Conservation (phyloP, 2,888 invertebrate genomes). For the Lasiommata megera region DNA sequence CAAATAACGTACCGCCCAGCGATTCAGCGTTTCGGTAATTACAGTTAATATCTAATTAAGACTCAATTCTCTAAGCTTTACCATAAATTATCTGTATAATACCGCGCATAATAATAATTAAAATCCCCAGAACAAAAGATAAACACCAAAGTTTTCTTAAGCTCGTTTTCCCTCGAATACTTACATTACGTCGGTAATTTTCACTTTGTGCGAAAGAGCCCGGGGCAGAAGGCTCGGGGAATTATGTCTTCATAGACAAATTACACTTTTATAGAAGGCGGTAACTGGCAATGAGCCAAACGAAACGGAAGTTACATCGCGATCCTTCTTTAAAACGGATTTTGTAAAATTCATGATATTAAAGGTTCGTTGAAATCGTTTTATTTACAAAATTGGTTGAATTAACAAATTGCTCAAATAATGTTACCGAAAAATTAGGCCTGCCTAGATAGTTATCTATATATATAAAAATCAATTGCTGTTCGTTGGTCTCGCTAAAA, state of each 20-base stretch:
- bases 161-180: constrained; percentile 4
- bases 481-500: no score
- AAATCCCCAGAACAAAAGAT: background rate
- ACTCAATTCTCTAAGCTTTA: no score
- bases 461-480: no score
- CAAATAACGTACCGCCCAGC: no score
- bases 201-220: constrained; percentile 6
- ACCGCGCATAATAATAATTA: background rate
- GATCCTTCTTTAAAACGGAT: background rate
- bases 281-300: constrained; percentile 14
- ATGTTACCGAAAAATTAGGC: no score
- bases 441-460: no score
- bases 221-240: background rate
- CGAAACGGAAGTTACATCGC: constrained; percentile 12
- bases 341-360: background rate
- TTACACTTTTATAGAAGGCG: constrained; percentile 19
- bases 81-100: no score
- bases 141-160: constrained; percentile 11
- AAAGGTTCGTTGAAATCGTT: no score
- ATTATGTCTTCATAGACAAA: constrained; percentile 18
- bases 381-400: background rate
- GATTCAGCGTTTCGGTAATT: no score
- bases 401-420: no score
- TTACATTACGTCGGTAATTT: constrained; percentile 10
- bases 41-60: no score